Evolutionary conservation across 2,888 invertebrate genomes (phyloP), one percentile per base, ranked within the genome.

Genomic region (Lepidocyrtoides sp.): DNA sequence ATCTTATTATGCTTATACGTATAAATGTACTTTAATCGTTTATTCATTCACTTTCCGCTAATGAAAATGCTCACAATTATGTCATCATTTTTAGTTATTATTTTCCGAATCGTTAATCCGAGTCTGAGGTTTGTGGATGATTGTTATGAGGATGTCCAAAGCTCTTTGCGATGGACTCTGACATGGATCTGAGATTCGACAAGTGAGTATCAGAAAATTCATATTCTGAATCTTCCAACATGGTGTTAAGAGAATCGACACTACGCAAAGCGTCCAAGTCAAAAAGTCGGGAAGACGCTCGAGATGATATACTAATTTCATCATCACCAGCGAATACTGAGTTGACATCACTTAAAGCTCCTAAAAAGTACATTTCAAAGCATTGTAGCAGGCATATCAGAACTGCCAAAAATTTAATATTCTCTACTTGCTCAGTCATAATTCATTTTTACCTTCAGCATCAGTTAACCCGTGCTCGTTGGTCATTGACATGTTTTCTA

Each of bases 401-500:
- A 32, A 10, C 14, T 41, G 66, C 29, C 4, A 66, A 66, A 14
- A 60, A 60, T 23, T 60, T 4, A 23, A 23, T 63, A 63, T 23
- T 29, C 54, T 54, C 41, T 17, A 36, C 26, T n/a, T 48, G 5
- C n/a, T 66, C 26, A 91, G 91, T 41, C 41, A 41, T 41, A 14
- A 10, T 51, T 3, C 3, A 66, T 32, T 66, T 32, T 66, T 94
- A 96, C 96, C 98, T 96, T 98, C 98, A 10, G 98, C 98, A 95
- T 98, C 98, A 0, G 98, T 98, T 66, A 98, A 96, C 8, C 98
- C 98, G 23, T 97, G 97, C 95, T 98, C 98, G 95, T 98, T 98
- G 20, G 98, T 95, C 96, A 98, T 97, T 57, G 98, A 98, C 79
- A 97, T 97, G 95, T 98, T 98, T 95, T 98, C 98, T 12, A 98